Conservation (phyloP, 2,797 vertebrate genomes). For the Sternotherus odoratus region DNA sequence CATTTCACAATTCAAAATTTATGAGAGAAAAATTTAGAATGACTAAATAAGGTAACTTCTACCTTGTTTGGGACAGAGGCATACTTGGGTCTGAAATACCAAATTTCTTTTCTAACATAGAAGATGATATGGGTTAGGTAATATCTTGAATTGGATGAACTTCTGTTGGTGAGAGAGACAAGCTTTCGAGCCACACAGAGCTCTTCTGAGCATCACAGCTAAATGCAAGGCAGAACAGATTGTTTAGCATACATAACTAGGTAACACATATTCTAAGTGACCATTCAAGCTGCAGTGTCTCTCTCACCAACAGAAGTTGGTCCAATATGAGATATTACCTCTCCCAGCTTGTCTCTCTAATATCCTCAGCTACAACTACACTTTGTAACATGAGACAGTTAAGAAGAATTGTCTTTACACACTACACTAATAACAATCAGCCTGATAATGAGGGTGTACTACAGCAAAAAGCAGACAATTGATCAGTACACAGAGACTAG, state of each 20-base stretch:
- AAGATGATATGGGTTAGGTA: neutral
- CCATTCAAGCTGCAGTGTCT: neutral
- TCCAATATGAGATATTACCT: neutral
- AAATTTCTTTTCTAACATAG: neutral
- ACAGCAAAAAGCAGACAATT: neutral
- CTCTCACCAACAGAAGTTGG: neutral
- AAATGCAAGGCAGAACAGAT: neutral
- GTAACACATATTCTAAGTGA: neutral
- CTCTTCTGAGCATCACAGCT: neutral
- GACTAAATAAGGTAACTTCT: neutral
- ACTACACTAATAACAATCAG: neutral
- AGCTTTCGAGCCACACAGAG: neutral
- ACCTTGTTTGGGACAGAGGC: neutral
- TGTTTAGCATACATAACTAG: neutral
- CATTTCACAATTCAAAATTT: neutral
- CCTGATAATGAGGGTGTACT: neutral
- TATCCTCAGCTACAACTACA: neutral
- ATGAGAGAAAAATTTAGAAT: neutral
- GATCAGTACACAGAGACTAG: neutral
- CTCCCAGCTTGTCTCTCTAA: neutral
- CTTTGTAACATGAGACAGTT: neutral
- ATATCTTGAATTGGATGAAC: neutral
- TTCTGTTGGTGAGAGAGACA: neutral
- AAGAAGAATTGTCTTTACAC: neutral
- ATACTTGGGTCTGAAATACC: neutral